Conservation (phyloP, 2,797 vertebrate species). For the Falco cherrug region DNA sequence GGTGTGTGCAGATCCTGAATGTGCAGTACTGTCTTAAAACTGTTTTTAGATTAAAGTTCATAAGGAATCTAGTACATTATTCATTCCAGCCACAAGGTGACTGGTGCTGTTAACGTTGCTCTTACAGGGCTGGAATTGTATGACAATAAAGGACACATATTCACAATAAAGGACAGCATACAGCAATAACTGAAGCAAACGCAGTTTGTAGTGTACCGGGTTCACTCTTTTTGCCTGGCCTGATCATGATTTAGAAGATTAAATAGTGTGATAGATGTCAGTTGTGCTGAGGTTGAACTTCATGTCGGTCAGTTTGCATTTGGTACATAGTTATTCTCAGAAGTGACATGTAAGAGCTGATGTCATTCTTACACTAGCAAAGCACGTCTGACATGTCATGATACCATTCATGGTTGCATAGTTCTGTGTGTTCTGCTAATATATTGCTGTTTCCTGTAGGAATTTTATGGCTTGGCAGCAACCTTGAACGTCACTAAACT, state of each 20-base stretch:
- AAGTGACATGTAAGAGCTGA: neutral
- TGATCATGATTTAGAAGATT: neutral
- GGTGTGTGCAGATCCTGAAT: neutral
- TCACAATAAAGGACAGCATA: neutral
- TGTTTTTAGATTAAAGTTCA: neutral
- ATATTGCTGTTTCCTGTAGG: neutral
- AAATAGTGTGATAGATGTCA: neutral
- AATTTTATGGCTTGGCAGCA: neutral
- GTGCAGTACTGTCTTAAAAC: neutral
- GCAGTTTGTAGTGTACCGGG: neutral
- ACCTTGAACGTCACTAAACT: neutral
- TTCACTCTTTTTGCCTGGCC: neutral
- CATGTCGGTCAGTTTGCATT: accelerated
- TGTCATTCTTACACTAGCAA: neutral
- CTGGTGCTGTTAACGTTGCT: neutral
- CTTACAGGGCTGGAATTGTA: neutral
- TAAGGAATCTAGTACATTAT: neutral
- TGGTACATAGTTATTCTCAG: neutral
- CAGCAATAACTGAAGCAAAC: neutral
- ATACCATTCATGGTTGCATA: neutral
- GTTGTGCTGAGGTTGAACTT: neutral
- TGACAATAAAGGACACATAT: neutral
- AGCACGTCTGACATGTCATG: neutral
- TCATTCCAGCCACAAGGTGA: neutral
- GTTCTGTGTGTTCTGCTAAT: neutral